These are phyloP conservation scores for Eulemur mongoz DNA, from an alignment of 2,797 vertebrate genomes.

Conservation along the genomic window DNA sequence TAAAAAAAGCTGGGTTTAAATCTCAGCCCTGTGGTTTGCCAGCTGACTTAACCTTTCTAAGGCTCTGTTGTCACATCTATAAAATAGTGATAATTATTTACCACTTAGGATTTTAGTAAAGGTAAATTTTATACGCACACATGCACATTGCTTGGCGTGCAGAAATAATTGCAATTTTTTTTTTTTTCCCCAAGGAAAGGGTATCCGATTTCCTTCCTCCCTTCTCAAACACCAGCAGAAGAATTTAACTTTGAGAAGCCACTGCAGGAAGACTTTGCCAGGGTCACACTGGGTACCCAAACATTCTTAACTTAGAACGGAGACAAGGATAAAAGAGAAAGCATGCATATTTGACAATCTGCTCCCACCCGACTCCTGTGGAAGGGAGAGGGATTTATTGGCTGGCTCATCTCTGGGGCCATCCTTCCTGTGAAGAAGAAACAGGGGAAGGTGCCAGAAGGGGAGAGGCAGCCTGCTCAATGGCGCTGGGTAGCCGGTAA, in stretches of 20 bases:
- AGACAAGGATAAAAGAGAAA: neutral
- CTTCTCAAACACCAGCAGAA: constrained; percentile 1
- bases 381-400: neutral
- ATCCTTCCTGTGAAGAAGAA: neutral
- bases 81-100: constrained; percentile 5
- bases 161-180: neutral
- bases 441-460: neutral
- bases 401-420: neutral
- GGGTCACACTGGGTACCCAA: neutral
- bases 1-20: neutral
- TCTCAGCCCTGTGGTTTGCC: neutral
- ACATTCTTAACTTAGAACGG: constrained; percentile 5
- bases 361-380: neutral
- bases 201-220: neutral
- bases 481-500: neutral
- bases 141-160: neutral
- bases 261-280: neutral
- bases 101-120: constrained; percentile 26
- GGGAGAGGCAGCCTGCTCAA: neutral
- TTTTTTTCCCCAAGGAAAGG: neutral
- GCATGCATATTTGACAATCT: neutral
- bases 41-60: neutral
- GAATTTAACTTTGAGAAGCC: neutral
- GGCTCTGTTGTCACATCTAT: neutral
- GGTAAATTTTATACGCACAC: neutral